These are phyloP conservation scores for Stichodactyla helianthus DNA, from an alignment of 64 coral and sea anemone genomes.

Conservation along the genomic window DNA sequence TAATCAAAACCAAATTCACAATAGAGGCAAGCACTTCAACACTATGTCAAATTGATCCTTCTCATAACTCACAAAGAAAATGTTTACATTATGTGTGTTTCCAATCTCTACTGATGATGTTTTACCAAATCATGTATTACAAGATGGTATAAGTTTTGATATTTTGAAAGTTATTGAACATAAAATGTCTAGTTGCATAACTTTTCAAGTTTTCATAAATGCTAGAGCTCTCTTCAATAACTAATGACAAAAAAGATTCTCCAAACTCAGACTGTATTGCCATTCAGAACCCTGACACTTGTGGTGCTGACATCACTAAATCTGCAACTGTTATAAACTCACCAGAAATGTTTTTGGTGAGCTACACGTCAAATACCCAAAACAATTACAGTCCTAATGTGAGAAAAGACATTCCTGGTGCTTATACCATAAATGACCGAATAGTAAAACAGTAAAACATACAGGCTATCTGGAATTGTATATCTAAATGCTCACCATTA, in stretches of 20 bases:
- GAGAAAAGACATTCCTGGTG: too few species aligned
- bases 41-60: not conserved
- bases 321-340: too few species aligned
- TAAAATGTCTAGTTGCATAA: slow-evolving; percentile 23
- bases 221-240: not conserved
- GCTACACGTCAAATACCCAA: too few species aligned
- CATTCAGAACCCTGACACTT: slow-evolving; percentile 16
- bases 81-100: slow-evolving; percentile 22
- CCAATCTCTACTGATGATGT: slow-evolving; percentile 31
- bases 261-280: slow-evolving; percentile 19
- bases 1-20: slow-evolving; percentile 23
- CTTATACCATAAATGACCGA: too few species aligned
- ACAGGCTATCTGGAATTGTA: too few species aligned
- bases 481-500: too few species aligned
- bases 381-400: too few species aligned
- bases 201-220: slow-evolving; percentile 14
- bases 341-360: too few species aligned
- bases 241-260: not conserved
- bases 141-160: slow-evolving; percentile 14
- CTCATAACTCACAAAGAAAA: slow-evolving; percentile 1
- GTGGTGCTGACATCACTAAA: not conserved
- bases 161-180: slow-evolving; percentile 25
- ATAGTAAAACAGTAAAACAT: too few species aligned
- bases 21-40: not conserved
- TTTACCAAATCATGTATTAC: slow-evolving; percentile 22